Evolutionary conservation across 2,888 invertebrate species (phyloP).

Genomic region (Drosophila parthenogenetica): DNA sequence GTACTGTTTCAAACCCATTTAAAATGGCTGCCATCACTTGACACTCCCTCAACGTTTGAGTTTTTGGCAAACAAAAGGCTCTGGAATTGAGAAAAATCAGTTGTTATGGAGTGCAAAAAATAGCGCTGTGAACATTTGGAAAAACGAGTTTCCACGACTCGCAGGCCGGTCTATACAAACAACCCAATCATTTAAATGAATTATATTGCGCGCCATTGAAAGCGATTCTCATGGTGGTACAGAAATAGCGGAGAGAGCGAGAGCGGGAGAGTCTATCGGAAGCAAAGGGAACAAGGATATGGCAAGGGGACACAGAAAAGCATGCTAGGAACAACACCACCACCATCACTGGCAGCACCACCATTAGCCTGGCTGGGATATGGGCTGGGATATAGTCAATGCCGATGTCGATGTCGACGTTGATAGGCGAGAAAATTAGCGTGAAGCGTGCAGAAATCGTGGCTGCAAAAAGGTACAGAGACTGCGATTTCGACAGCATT

Average conservation of each 20-base stretch:
- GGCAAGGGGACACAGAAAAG: slow-evolving; percentile 28
- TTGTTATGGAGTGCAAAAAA: slow-evolving; percentile 11
- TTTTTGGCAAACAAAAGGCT: slow-evolving; percentile 20
- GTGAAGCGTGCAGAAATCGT: slow-evolving; percentile 85
- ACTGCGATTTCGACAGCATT: slow-evolving; percentile 1
- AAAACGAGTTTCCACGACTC: slow-evolving; percentile 70
- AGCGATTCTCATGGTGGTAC: slow-evolving; percentile 50
- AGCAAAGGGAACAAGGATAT: slow-evolving; percentile 47
- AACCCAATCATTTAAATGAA: slow-evolving; percentile 79
- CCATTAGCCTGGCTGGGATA: slow-evolving; percentile 35
- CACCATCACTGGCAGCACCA: slow-evolving; percentile 29
- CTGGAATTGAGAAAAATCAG: slow-evolving; percentile 32
- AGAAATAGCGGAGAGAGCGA: slow-evolving; percentile 2
- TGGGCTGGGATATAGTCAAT: slow-evolving; percentile 40
- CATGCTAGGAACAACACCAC: slow-evolving; percentile 18
- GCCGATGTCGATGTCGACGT: slow-evolving; percentile 55
- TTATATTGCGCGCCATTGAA: slow-evolving; percentile 65
- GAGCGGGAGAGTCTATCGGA: slow-evolving; percentile 1
- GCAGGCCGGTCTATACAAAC: slow-evolving; percentile 60
- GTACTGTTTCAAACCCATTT: neutral
- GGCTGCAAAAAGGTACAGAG: slow-evolving; percentile 56
- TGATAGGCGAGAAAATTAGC: slow-evolving; percentile 85
- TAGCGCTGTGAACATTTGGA: slow-evolving; percentile 60
- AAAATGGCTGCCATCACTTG: slow-evolving; percentile 33
- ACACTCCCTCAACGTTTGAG: slow-evolving; percentile 14